A percentile compares a stretch with the other conserved stretches of the same genome.
phyloP scores from a whole-genome alignment of 2,888 invertebrate species.

The Oxycera nigricornis region DNA sequence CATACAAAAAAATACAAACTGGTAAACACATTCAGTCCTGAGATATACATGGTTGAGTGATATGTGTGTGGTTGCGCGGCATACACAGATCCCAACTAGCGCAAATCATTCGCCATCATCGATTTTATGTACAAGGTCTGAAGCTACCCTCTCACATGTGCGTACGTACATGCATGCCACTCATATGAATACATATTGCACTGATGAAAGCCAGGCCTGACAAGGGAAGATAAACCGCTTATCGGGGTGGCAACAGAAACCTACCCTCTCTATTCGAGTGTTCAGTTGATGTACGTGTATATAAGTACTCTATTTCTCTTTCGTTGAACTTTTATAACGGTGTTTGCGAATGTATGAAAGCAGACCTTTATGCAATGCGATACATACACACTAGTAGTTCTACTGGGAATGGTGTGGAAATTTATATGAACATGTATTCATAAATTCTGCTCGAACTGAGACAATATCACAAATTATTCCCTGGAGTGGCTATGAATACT shows the following conservation, averaged over 20 bases:
- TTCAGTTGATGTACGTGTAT: background rate
- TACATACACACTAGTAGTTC: too few relatives aligned
- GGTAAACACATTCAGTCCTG: background rate
- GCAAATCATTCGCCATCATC: constrained; percentile 18
- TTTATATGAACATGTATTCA: too few relatives aligned
- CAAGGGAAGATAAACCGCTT: constrained; percentile 56
- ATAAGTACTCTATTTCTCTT: background rate
- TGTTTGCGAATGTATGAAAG: too few relatives aligned
- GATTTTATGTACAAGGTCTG: background rate
- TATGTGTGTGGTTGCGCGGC: background rate
- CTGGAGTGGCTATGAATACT: too few relatives aligned
- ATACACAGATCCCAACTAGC: background rate
- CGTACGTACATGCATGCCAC: background rate
- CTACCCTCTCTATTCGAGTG: constrained; percentile 28
- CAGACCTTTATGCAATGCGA: too few relatives aligned
- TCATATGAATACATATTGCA: constrained; percentile 4
- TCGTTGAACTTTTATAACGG: background rate
- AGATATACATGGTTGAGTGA: background rate
- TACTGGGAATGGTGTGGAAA: too few relatives aligned
- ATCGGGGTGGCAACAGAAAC: constrained; percentile 48
- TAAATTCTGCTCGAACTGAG: too few relatives aligned
- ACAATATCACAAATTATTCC: too few relatives aligned
- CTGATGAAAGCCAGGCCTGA: constrained; percentile 48
- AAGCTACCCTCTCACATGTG: background rate
- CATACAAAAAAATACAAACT: background rate